Percentiles rank a stretch among this genome's conserved stretches.
Conservation (phyloP, 1,140 invertebrate genomes). For the Hycleus phaleratus region DNA sequence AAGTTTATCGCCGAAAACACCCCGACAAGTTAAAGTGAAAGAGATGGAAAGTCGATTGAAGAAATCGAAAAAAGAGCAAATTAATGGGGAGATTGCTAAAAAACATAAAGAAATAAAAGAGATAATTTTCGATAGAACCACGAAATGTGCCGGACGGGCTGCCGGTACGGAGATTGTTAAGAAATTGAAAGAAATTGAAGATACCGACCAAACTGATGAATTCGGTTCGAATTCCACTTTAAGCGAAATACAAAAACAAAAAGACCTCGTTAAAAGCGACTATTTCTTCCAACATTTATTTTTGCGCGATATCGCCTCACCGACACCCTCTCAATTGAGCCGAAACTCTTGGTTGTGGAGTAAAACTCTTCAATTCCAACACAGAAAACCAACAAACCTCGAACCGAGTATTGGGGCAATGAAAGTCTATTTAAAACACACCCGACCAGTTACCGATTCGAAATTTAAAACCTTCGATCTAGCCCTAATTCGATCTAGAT, state of each 20-base stretch:
- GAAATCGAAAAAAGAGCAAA: conserved; percentile 35
- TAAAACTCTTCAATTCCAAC: conserved; percentile 53
- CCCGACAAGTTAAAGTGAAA: not conserved
- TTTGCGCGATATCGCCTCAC: conserved; percentile 43
- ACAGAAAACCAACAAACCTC: conserved; percentile 39
- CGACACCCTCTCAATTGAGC: conserved; percentile 32
- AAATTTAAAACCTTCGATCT: conserved; percentile 59
- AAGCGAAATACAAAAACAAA: conserved; percentile 48
- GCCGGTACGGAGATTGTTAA: conserved; percentile 29
- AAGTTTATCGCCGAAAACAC: not conserved
- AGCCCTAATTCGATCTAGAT: conserved; percentile 26
- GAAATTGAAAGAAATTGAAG: conserved; percentile 19
- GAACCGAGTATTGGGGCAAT: conserved; percentile 51
- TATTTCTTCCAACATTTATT: conserved; percentile 66
- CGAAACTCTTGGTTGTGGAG: conserved; percentile 51
- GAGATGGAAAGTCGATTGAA: conserved; percentile 14
- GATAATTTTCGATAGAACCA: conserved; percentile 17
- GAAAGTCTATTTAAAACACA: conserved; percentile 56
- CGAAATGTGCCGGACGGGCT: conserved; percentile 22
- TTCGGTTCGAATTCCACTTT: conserved; percentile 28
- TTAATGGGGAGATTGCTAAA: conserved; percentile 30
- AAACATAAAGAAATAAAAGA: conserved; percentile 31
- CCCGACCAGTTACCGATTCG: conserved; percentile 62
- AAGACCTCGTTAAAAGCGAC: conserved; percentile 50
- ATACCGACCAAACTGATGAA: conserved; percentile 1